Conservation (phyloP, 2,888 invertebrate species). For the Cataglyphis rosenhaueri region DNA sequence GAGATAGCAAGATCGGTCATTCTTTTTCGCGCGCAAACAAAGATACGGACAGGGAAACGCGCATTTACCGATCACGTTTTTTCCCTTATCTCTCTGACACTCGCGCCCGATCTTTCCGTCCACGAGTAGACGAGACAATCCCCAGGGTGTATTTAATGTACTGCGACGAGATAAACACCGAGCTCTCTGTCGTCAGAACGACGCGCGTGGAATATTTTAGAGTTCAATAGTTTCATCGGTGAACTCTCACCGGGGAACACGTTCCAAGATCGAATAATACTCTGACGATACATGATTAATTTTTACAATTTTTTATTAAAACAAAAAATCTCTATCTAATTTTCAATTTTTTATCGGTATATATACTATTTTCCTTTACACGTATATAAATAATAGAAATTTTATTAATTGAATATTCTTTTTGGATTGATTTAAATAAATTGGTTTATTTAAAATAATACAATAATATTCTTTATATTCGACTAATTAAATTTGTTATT, state of each 20-base stretch:
- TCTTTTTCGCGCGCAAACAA: slow-evolving; percentile 55
- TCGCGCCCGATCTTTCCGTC: slow-evolving; percentile 58
- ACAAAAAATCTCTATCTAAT: background rate
- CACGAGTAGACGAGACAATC: slow-evolving; percentile 61
- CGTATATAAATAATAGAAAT: background rate
- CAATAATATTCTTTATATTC: background rate
- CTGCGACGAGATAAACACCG: slow-evolving; percentile 55
- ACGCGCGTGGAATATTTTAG: slow-evolving; percentile 78
- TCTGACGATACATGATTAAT: slow-evolving; percentile 42
- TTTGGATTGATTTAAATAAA: background rate
- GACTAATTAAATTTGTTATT: background rate
- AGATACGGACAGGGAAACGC: slow-evolving; percentile 47
- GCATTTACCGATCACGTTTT: slow-evolving; percentile 71
- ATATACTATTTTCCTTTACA: background rate
- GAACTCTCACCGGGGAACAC: slow-evolving; percentile 72
- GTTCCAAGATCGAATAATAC: slow-evolving; percentile 73
- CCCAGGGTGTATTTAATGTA: slow-evolving; percentile 62
- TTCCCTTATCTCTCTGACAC: slow-evolving; percentile 69
- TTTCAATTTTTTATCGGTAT: background rate
- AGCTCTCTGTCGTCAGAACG: slow-evolving; percentile 36
- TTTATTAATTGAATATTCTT: background rate
- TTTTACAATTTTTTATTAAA: background rate
- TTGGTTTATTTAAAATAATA: background rate
- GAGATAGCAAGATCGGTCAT: slow-evolving; percentile 64
- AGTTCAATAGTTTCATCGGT: slow-evolving; percentile 75